Base-by-base conservation (phyloP, 2,797 vertebrate genomes). In the Bradypodion pumilum region DNA sequence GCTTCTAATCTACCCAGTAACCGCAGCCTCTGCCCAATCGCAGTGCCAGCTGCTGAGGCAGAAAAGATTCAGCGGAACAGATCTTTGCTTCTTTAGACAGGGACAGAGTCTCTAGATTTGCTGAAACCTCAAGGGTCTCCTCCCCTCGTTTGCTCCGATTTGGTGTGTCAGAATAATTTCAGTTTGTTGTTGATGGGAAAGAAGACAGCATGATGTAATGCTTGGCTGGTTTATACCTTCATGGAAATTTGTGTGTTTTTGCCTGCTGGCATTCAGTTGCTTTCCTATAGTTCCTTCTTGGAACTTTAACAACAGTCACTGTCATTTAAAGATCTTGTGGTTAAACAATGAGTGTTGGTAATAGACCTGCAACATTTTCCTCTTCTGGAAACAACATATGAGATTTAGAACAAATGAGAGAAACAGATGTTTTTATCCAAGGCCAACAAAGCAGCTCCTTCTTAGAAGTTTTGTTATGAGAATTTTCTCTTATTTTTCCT, bases 1-100 rank as follows among this genome's bases (percentile, higher is more conserved):
- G 80, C 35, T 86, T 85, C 19, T 80, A 83, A 87, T 88, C 89
- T 85, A 35, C 78, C 75, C n/a, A 63, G 56, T 89, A 74, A 75
- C 74, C 27, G 16, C 13, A 68, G 83, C 72, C 62, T 89, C 52
- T 60, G 23, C 75, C 29, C 32, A 80, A 25, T 35, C 7, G 69
- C 69, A 86, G 85, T 79, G 4, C 74, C 63, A 76, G 7, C 1
- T 88, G 66, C 25, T 69, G 74, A 88, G 62, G 85, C n/a, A 89
- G 79, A 78, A 82, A 81, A 84, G 75, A 85, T 46, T 73, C 78
- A 35, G 66, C 13, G 66, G 2, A 73, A 87, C 69, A 80, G 37
- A 35, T 13, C 44, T 52, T 80, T 80, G 84, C 89, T 88, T 32
- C 35, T 8, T 74, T 84, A 69, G 84, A 80, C 86, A 37, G 80